Conservation (phyloP, 1,140 invertebrate species). For the Caenorhabditis latens region DNA sequence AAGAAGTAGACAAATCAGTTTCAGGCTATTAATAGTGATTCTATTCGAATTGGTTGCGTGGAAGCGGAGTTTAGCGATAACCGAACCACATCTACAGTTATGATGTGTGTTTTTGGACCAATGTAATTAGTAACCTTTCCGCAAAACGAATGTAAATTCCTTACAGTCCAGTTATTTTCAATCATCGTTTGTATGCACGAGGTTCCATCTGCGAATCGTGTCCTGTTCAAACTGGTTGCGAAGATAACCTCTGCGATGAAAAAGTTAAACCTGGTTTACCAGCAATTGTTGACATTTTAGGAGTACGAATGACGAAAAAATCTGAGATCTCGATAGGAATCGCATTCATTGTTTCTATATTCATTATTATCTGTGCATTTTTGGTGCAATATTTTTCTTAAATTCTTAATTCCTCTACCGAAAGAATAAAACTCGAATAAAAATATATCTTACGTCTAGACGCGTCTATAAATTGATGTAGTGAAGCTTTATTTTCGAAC, state of each 20-base stretch:
- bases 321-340: background rate
- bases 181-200: background rate
- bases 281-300: background rate
- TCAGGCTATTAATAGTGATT: background rate
- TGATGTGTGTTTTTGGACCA: background rate
- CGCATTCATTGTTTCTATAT: background rate
- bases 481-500: no score
- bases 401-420: no score
- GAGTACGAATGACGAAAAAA: background rate
- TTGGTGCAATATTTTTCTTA: background rate
- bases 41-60: background rate
- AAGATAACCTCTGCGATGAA: background rate
- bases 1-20: background rate
- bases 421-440: no score
- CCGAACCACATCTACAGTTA: background rate
- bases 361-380: background rate
- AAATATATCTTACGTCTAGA: no score
- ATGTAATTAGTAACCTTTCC: background rate
- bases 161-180: background rate
- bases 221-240: conserved; percentile 2
- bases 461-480: no score
- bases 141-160: background rate
- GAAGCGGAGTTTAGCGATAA: background rate
- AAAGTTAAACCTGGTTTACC: background rate
- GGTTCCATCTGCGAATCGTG: background rate